Percentiles rank a stretch among this genome's conserved stretches.
Conservation (phyloP, 2,113 vertebrate genomes). For the Anas platyrhynchos region DNA sequence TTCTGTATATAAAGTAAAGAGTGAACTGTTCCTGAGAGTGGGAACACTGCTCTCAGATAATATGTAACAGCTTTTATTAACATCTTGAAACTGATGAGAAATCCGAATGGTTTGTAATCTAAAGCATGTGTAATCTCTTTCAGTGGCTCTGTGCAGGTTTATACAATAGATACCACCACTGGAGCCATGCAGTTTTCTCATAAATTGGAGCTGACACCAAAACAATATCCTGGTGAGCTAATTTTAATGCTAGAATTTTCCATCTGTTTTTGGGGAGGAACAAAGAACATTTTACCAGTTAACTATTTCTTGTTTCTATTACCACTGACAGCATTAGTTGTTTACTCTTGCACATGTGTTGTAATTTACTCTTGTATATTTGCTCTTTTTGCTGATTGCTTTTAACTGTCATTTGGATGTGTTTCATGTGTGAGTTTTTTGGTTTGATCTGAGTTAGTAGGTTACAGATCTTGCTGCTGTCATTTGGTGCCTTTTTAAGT, state of each 20-base stretch:
- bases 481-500: neutral
- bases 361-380: neutral
- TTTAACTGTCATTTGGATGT: neutral
- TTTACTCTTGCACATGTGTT: neutral
- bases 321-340: neutral
- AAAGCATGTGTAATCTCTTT: conserved; percentile 58
- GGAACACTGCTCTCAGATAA: neutral
- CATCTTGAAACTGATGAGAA: neutral
- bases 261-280: neutral
- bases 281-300: neutral
- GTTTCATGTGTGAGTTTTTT: neutral
- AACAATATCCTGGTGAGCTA: conserved; percentile 94
- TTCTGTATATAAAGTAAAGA: neutral
- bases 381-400: neutral
- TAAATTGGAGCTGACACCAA: conserved; percentile 95
- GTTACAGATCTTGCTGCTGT: neutral
- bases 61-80: neutral
- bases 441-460: neutral
- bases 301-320: neutral
- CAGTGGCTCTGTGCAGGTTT: conserved; percentile 95
- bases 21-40: neutral
- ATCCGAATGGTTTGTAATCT: neutral
- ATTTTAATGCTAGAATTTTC: neutral
- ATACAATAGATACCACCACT: conserved; percentile 92
- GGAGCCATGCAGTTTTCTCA: conserved; percentile 97